Evolutionary conservation across 1,140 invertebrate genomes (phyloP).

Genomic region (Hydropsyche tenuis): DNA sequence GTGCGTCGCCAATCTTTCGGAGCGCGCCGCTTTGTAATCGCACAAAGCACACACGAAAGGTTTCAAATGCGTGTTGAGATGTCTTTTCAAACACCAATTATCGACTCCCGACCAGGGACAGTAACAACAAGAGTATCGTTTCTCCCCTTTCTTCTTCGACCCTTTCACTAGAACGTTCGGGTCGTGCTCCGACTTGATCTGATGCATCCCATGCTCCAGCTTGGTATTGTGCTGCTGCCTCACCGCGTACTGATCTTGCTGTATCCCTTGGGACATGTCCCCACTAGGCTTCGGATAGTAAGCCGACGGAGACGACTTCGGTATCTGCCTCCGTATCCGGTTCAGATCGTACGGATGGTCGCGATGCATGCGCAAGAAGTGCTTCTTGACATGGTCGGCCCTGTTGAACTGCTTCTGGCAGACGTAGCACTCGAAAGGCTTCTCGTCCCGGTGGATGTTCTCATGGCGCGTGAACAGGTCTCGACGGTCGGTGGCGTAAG

Average conservation of each 20-base stretch:
- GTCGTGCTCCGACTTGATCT: slow-evolving; percentile 47
- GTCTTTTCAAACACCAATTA: slow-evolving; percentile 90
- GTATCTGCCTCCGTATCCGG: slow-evolving; percentile 70
- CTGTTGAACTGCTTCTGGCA: slow-evolving; percentile 92
- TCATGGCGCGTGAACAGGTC: slow-evolving; percentile 95
- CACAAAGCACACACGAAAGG: slow-evolving; percentile 88
- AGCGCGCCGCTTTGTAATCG: slow-evolving; percentile 89
- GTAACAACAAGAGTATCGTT: slow-evolving; percentile 82
- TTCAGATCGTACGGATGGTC: slow-evolving; percentile 87
- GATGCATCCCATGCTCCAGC: slow-evolving; percentile 40
- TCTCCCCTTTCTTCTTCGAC: slow-evolving; percentile 62
- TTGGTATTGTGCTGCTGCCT: slow-evolving; percentile 45
- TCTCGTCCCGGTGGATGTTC: slow-evolving; percentile 93
- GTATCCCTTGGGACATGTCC: slow-evolving; percentile 32
- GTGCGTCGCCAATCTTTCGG: slow-evolving; percentile 85
- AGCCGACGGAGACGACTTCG: slow-evolving; percentile 57
- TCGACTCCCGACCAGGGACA: slow-evolving; percentile 92
- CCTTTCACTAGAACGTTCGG: slow-evolving; percentile 32
- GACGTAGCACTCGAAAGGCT: slow-evolving; percentile 91
- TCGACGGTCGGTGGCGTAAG: slow-evolving; percentile 88
- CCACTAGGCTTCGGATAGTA: slow-evolving; percentile 51
- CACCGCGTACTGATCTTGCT: slow-evolving; percentile 49
- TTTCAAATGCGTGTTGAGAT: slow-evolving; percentile 90
- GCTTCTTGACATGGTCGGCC: slow-evolving; percentile 95
- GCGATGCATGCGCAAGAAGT: slow-evolving; percentile 88